Evolutionary conservation across 2,113 vertebrate genomes (phyloP).

Genomic region (Speoplatyrhinus poulsoni): DNA sequence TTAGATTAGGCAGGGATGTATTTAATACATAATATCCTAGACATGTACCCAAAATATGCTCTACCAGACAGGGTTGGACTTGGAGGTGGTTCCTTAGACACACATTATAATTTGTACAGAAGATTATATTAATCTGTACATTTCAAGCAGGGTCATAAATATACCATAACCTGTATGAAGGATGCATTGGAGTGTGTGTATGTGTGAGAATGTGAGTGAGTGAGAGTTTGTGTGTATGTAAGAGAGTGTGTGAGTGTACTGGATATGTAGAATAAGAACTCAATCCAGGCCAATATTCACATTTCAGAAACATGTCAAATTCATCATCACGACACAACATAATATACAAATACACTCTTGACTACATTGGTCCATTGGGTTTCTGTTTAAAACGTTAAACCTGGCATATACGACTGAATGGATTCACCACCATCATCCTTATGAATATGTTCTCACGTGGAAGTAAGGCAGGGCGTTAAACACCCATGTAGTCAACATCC

Average conservation of each 20-base stretch:
- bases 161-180: background rate
- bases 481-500: no score
- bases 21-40: constrained; percentile 67
- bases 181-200: constrained; percentile 15
- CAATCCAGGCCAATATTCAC: constrained; percentile 61
- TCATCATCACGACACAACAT: constrained; percentile 63
- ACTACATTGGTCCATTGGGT: constrained; percentile 12
- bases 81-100: constrained; percentile 53
- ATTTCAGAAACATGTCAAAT: constrained; percentile 68
- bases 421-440: constrained; percentile 12
- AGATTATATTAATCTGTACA: constrained; percentile 8
- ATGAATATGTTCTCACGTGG: background rate
- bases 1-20: constrained; percentile 63
- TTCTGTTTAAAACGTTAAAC: constrained; percentile 39
- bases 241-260: background rate
- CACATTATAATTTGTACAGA: constrained; percentile 42
- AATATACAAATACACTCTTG: constrained; percentile 54
- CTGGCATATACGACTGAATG: constrained; percentile 6
- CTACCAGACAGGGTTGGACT: constrained; percentile 55
- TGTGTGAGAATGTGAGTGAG: background rate
- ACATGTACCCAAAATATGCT: constrained; percentile 65
- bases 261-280: constrained; percentile 9
- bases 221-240: background rate
- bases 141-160: no score
- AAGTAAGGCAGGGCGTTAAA: no score